Evolutionary conservation across 2,113 vertebrate genomes (phyloP), one percentile per base, ranked within the genome.

Genomic region (Sisor rabdophorus): DNA sequence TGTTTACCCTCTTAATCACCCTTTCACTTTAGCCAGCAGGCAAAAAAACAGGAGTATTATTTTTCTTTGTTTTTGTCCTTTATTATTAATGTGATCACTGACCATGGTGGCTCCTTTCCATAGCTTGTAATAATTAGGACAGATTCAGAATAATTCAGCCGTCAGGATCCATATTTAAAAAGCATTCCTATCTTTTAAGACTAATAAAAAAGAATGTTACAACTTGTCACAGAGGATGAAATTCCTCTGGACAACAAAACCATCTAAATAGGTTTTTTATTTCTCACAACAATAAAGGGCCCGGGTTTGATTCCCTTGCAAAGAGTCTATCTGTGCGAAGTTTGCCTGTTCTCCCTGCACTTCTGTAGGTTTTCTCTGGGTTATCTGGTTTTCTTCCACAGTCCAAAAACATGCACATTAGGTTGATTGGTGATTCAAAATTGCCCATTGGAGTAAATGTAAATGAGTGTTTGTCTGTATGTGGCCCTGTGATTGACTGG

Each of bases 61-160:
- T 56, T 59, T 32, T 56, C 65, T 44, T 75, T 53, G 13, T 74
- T 65, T 69, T 30, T 71, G 9, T 50, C 20, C 36, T 61, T 79
- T 64, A 73, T 73, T 80, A 80, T 73, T 81, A 53, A 73, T 79
- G 68, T 68, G 47, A 60, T 50, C 59, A 63, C 58, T 64, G 78
- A 73, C 75, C 74, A 40, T 60, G 56, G 36, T 52, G 65, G 47
- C 65, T 52, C 16, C 16, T 17, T 68, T 74, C 58, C 61, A 60
- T 32, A 28, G 20, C 4, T 15, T 36, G 32, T 30, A 67, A 64
- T 69, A 68, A 75, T 64, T 65, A 64, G 80, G n/a, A 56, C 24
- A 71, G 79, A 69, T 80, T 71, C 36, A 76, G 20, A 19, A 36
- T 54, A 36, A 13, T 36, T 61, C 54, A 26, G 56, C 26, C 16